phyloP scores from a whole-genome alignment of 2,888 invertebrate species.

The Serripes groenlandicus region DNA sequence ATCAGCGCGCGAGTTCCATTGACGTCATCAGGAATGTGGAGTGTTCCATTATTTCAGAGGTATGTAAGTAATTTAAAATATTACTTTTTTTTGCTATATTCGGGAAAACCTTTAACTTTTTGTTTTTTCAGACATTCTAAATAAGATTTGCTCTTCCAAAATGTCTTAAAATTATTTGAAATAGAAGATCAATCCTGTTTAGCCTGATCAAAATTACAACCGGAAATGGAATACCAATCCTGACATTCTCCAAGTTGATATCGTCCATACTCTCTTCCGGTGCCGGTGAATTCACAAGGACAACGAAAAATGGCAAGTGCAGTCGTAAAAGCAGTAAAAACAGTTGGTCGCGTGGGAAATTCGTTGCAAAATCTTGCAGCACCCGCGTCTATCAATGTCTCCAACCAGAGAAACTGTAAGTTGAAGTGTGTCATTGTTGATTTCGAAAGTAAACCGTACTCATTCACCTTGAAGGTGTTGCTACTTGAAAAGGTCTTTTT shows the following conservation, averaged over 20 bases:
- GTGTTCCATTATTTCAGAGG: constrained; percentile 34
- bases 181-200: no score
- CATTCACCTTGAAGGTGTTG: constrained; percentile 28
- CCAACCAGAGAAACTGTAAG: constrained; percentile 83
- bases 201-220: no score
- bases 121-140: no score
- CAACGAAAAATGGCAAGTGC: constrained; percentile 80
- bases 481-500: not conserved
- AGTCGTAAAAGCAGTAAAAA: constrained; percentile 75
- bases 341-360: constrained; percentile 76
- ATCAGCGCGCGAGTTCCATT: constrained; percentile 63
- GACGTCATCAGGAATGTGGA: constrained; percentile 64
- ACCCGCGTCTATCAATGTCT: constrained; percentile 72
- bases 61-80: not conserved
- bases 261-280: constrained; percentile 52
- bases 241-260: not conserved
- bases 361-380: constrained; percentile 77
- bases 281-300: constrained; percentile 71
- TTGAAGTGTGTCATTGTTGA: constrained; percentile 35
- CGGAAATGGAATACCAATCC: not conserved
- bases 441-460: not conserved
- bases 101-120: no score
- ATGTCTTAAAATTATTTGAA: no score
- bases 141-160: no score
- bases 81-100: no score